Evolutionary conservation across 2,888 invertebrate species (phyloP), one percentile per base, ranked within the genome.

Genomic region (Baccha elongata): DNA sequence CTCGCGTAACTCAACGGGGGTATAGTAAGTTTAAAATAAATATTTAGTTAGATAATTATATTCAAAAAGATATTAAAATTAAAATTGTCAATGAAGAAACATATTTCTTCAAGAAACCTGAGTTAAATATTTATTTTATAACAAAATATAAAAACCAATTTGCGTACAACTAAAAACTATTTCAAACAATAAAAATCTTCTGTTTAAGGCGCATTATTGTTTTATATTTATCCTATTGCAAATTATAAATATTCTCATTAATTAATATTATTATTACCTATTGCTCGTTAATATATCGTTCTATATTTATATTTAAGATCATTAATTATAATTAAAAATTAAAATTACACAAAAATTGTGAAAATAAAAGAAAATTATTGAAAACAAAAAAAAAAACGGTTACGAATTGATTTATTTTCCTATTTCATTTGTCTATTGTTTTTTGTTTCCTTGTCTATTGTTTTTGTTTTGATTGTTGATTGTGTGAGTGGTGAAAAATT

Each of bases 351-450:
- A 67, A 62, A 62, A 72, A 76, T n/a, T n/a, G 13, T 50, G 11
- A 44, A 62, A 62, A 46, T 21, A 21, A 44, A 53, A 35, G 13
- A 8, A 10, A 17, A 11, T 19, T 44, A 60, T n/a, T 44, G 44
- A 32, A 58, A 42, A 42, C 11, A 11, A 35, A 35, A 35, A 21
- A 21, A 48, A 46, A 65, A 29, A 15, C 26, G n/a, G 19, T 64
- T 71, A 76, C 62, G 55, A 78, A 78, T 83, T 73, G 55, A 58
- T 78, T 71, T 83, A 73, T 68, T 55, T 60, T 71, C 68, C 83
- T 83, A 83, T 83, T 78, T 72, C 78, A 72, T 67, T 83, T 83
- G 83, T 83, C 78, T 83, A 83, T 83, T 83, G 81, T 68, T 78
- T 74, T 55, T 53, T 48, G 62, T 69, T 44, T 58, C 46, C 55